Evolutionary conservation across 1,140 invertebrate species (phyloP).

Genomic region (Saccostrea echinata): DNA sequence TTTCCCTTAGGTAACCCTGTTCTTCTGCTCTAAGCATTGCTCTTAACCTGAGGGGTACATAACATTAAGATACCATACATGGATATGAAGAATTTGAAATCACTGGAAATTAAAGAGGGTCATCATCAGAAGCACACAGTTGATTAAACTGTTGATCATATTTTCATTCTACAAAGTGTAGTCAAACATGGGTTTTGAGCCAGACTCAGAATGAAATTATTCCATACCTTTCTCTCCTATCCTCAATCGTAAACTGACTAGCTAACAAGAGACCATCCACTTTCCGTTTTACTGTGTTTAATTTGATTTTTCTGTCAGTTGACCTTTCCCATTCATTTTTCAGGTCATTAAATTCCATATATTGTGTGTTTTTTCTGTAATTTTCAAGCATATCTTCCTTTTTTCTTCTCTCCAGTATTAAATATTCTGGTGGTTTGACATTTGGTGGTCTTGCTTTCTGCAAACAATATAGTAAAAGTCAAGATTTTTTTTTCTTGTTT

Average conservation of each 20-base stretch:
- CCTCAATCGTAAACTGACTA: constrained; percentile 74
- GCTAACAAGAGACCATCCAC: constrained; percentile 68
- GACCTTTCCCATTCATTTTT: constrained; percentile 77
- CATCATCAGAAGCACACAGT: too few species aligned
- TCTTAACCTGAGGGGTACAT: constrained; percentile 67
- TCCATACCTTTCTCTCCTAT: constrained; percentile 75
- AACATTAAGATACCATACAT: neutral
- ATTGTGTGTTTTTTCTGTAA: constrained; percentile 68
- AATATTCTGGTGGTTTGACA: constrained; percentile 72
- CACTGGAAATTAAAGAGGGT: too few species aligned
- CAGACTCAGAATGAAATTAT: neutral
- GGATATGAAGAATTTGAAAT: too few species aligned
- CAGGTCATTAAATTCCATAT: constrained; percentile 73
- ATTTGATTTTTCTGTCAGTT: constrained; percentile 74
- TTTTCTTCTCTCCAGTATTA: constrained; percentile 74
- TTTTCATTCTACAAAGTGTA: too few species aligned
- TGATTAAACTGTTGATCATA: too few species aligned
- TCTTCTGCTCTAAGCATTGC: constrained; percentile 74
- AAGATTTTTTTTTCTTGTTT: too few species aligned
- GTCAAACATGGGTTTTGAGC: too few species aligned
- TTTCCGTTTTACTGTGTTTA: constrained; percentile 71
- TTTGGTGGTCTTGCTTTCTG: constrained; percentile 74
- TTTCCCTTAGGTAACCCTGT: constrained; percentile 71
- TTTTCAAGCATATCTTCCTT: constrained; percentile 72
- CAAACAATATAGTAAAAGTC: constrained; percentile 37